phyloP scores from a whole-genome alignment of 2,113 vertebrate species.

The Ranitomeya imitator region DNA sequence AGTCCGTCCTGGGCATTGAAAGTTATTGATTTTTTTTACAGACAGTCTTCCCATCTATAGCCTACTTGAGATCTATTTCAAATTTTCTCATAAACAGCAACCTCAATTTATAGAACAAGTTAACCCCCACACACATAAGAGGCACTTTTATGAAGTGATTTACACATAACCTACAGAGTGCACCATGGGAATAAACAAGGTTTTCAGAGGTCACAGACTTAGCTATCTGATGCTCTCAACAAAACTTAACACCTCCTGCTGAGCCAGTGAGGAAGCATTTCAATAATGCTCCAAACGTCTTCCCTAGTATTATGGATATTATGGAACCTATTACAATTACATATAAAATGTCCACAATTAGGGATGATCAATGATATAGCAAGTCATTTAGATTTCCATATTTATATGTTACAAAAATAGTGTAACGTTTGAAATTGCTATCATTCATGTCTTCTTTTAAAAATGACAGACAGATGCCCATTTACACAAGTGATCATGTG shows the following conservation, averaged over 20 bases:
- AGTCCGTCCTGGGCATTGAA: conserved; percentile 71
- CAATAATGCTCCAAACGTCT: conserved; percentile 1
- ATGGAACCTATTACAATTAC: too few species aligned
- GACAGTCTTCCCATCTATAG: conserved; percentile 61
- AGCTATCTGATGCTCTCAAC: background rate
- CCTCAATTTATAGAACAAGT: conserved; percentile 63
- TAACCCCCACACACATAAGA: conserved; percentile 59
- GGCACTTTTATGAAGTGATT: conserved; percentile 56
- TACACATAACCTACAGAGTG: conserved; percentile 52
- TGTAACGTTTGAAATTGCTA: too few species aligned
- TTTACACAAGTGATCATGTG: too few species aligned
- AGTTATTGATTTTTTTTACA: conserved; percentile 72
- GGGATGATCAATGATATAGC: too few species aligned
- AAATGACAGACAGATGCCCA: too few species aligned
- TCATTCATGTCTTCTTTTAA: too few species aligned
- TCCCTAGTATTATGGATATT: background rate
- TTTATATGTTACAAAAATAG: too few species aligned
- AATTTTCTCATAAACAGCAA: conserved; percentile 64
- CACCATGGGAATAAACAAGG: conserved; percentile 47
- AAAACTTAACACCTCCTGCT: conserved; percentile 31
- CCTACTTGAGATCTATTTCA: conserved; percentile 67
- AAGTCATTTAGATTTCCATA: too few species aligned
- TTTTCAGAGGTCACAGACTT: conserved; percentile 47
- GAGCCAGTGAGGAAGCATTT: background rate
- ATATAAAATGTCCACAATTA: too few species aligned